Evolutionary conservation across 1,140 invertebrate species (phyloP).

Genomic region (Drosophila nasuta): DNA sequence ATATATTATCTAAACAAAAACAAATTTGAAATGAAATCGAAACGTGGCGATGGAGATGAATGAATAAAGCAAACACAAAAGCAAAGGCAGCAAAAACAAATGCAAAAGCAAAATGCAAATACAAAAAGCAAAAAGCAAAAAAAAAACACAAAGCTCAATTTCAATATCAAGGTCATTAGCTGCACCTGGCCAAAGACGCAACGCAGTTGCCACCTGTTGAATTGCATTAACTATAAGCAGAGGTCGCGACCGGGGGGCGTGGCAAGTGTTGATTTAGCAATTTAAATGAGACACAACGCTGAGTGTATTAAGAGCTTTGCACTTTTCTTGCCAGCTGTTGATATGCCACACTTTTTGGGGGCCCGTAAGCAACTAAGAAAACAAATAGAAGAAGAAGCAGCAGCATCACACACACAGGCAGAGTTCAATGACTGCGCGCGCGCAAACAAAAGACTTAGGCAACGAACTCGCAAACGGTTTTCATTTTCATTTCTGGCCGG

Average conservation of each 20-base stretch:
- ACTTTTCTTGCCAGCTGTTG: constrained; percentile 25
- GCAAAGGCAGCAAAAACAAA: constrained; percentile 19
- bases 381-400: neutral
- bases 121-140: neutral
- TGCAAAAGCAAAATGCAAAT: constrained; percentile 34
- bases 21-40: constrained; percentile 78
- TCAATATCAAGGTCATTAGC: constrained; percentile 83
- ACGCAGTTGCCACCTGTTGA: constrained; percentile 46
- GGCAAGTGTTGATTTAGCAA: constrained; percentile 50
- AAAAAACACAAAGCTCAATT: constrained; percentile 54
- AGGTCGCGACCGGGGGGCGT: constrained; percentile 7
- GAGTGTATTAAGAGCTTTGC: neutral
- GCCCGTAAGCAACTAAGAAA: too few species aligned
- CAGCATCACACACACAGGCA: neutral
- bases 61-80: constrained; percentile 53
- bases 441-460: constrained; percentile 82
- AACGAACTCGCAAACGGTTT: constrained; percentile 75
- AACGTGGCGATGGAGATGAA: constrained; percentile 68
- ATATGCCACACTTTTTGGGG: constrained; percentile 26
- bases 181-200: constrained; percentile 53
- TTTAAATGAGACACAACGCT: constrained; percentile 47
- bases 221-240: constrained; percentile 15
- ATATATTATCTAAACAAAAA: constrained; percentile 78
- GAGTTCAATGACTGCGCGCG: constrained; percentile 70
- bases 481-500: constrained; percentile 74